Evolutionary conservation across 2,113 vertebrate species (phyloP).

Genomic region (Charadrius vociferus): DNA sequence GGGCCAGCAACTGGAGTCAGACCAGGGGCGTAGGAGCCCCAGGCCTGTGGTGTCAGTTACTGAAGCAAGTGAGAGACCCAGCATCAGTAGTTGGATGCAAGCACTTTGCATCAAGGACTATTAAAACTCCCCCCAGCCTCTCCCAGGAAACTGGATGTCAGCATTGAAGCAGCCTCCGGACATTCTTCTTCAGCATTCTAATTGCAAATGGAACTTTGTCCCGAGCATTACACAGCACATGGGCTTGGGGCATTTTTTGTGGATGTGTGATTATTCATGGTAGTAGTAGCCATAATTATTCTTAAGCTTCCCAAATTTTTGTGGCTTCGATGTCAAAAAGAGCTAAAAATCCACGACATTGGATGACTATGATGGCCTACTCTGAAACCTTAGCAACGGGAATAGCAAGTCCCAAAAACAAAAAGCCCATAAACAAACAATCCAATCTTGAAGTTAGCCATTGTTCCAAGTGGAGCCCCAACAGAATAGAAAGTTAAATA

Average conservation of each 20-base stretch:
- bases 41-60: neutral
- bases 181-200: neutral
- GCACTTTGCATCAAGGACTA: neutral
- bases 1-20: too few relatives aligned
- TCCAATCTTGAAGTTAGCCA: too few relatives aligned
- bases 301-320: neutral
- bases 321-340: neutral
- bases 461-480: too few relatives aligned
- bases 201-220: neutral
- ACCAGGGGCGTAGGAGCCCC: too few relatives aligned
- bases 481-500: too few relatives aligned
- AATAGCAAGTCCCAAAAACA: too few relatives aligned
- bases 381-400: too few relatives aligned
- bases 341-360: too few relatives aligned
- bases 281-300: neutral
- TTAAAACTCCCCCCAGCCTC: neutral
- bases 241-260: neutral
- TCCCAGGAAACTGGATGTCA: neutral
- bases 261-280: neutral
- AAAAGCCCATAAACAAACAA: too few relatives aligned
- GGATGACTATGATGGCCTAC: too few relatives aligned
- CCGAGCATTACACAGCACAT: neutral
- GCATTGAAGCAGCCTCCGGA: neutral
- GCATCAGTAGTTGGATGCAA: neutral
- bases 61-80: neutral